phyloP scores from a whole-genome alignment of 2,888 invertebrate genomes.

The Pseudococcus longispinus region DNA sequence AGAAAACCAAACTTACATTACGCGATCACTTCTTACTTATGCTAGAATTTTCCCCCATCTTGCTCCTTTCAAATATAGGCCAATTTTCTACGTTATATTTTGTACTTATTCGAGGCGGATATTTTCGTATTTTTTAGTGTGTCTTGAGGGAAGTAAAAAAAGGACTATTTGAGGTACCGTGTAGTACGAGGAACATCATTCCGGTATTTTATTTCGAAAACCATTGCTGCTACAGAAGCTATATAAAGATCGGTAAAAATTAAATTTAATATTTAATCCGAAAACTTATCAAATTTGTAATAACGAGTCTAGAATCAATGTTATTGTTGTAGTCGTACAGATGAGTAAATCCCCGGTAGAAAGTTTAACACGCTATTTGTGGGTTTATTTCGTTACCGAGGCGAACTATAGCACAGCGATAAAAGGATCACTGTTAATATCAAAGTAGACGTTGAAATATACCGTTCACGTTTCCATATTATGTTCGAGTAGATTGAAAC shows the following conservation, averaged over 20 bases:
- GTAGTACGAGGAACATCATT: background rate
- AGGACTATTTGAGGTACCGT: background rate
- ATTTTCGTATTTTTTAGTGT: background rate
- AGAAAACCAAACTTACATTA: background rate
- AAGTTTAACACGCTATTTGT: slow-evolving; percentile 34
- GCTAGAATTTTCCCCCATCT: no score
- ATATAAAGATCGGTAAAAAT: background rate
- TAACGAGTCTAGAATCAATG: slow-evolving; percentile 21
- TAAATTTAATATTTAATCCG: slow-evolving; percentile 28
- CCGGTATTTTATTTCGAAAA: background rate
- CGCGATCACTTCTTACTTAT: no score
- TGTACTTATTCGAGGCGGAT: background rate
- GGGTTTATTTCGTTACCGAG: slow-evolving; percentile 6
- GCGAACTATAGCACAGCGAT: background rate
- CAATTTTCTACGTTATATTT: no score
- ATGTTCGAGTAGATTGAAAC: slow-evolving; percentile 2
- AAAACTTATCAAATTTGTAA: slow-evolving; percentile 19
- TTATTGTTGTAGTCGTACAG: slow-evolving; percentile 13
- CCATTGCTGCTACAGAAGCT: background rate
- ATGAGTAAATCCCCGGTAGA: slow-evolving; percentile 26
- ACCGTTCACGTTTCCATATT: slow-evolving; percentile 23
- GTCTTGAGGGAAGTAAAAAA: background rate
- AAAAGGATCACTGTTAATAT: slow-evolving; percentile 34
- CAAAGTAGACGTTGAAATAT: slow-evolving; percentile 28
- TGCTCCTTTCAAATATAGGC: no score